phyloP scores from a whole-genome alignment of 30 jellyfish, hydroid and myxozoan species.

The Hydra vulgaris region DNA sequence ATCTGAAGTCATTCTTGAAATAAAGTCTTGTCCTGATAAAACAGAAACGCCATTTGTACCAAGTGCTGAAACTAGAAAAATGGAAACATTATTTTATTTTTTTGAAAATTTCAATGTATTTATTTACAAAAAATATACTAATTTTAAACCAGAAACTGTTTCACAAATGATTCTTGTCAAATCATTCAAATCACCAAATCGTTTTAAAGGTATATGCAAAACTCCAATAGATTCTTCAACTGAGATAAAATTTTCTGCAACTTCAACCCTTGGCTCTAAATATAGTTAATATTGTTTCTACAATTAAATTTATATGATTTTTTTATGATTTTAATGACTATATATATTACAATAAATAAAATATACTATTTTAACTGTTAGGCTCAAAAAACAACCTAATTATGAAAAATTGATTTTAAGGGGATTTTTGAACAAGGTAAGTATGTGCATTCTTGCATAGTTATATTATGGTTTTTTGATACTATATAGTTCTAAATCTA shows the following conservation, averaged over 20 bases:
- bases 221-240: constrained; percentile 76
- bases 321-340: too few relatives aligned
- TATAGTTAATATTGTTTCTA: not conserved
- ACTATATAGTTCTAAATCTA: too few relatives aligned
- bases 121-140: not conserved
- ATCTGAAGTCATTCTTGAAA: constrained; percentile 51
- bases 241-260: constrained; percentile 31
- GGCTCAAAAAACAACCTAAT: too few relatives aligned
- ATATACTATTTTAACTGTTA: too few relatives aligned
- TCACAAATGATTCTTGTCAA: constrained; percentile 52
- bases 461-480: too few relatives aligned
- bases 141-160: constrained; percentile 57
- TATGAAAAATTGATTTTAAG: too few relatives aligned
- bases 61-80: constrained; percentile 64
- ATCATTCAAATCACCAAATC: constrained; percentile 72
- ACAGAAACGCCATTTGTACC: constrained; percentile 87
- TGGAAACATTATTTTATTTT: not conserved
- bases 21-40: constrained; percentile 69
- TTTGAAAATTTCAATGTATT: not conserved
- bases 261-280: constrained; percentile 63
- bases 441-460: too few relatives aligned
- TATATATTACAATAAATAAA: too few relatives aligned
- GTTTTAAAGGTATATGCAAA: constrained; percentile 52
- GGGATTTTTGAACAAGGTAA: too few relatives aligned
- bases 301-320: too few relatives aligned